Evolutionary conservation across 2,797 vertebrate species (phyloP), one percentile per base, ranked within the genome.

Genomic region (Eospalax fontanierii): DNA sequence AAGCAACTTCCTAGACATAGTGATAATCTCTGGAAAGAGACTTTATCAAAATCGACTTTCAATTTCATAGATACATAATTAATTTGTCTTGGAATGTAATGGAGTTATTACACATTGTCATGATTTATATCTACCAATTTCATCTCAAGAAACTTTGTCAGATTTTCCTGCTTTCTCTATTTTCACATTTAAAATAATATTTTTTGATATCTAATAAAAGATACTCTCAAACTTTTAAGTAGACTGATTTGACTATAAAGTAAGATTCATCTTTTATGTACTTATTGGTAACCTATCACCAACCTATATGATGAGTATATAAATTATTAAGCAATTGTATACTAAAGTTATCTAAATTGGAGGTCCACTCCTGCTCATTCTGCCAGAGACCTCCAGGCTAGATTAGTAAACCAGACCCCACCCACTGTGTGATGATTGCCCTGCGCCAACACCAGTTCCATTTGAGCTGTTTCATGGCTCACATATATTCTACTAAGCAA

Each of bases 81-180:
- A 96, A 95, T 97, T 94, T 96, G 73, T 96, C 95, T 93, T 96
- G 16, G 71, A 95, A 50, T 83, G 73, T 93, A 97, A 95, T 95
- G 87, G 93, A 97, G 79, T 95, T 93, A 96, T 95, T 93, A 89
- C 78, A 86, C 87, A 63, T 94, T 84, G 83, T 84, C 93, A 79
- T 97, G 96, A 97, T 96, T 97, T 97, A 97, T 96, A 93, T 91
- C 94, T 87, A 87, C 79, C 89, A 89, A 97, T 95, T 96, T 96
- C 87, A 95, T 87, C 92, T 95, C 92, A 78, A 84, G 76, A 95
- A 82, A 57, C 50, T 95, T 93, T 93, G 86, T 93, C 92, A 93
- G 89, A 94, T 93, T 96, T 97, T 96, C 65, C 57, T 94, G 90
- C 82, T 95, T 96, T 94, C 93, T 21, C 54, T 92, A 88, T 92